A percentile compares a stretch with the other conserved stretches of the same genome.
Evolutionary conservation across 2,113 vertebrate genomes (phyloP).

Genomic region (Serilophus lunatus): DNA sequence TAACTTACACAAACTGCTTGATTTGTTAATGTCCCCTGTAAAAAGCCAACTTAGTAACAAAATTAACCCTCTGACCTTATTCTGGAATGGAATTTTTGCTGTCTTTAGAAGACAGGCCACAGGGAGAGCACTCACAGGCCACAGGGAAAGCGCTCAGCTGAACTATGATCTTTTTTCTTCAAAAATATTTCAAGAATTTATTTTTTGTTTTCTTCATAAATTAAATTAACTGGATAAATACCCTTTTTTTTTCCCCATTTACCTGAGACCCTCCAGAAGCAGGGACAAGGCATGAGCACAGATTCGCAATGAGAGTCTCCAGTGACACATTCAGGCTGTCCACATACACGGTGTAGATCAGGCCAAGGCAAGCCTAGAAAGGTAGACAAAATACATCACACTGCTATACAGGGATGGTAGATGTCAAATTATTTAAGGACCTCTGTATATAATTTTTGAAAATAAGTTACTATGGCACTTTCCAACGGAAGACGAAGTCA

Average conservation of each 20-base stretch:
- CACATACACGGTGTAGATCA: slow-evolving; percentile 93
- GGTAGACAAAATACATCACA: not conserved
- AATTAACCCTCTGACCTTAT: slow-evolving; percentile 67
- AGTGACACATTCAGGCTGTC: slow-evolving; percentile 89
- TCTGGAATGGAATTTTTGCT: slow-evolving; percentile 69
- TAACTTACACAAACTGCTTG: slow-evolving; percentile 47
- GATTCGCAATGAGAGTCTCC: slow-evolving; percentile 89
- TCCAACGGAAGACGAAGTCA: not conserved
- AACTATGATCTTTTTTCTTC: slow-evolving; percentile 51
- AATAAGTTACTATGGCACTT: not conserved
- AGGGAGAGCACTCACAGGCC: slow-evolving; percentile 48
- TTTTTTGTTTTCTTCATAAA: slow-evolving; percentile 70
- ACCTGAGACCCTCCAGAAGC: slow-evolving; percentile 94
- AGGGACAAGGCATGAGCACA: slow-evolving; percentile 91
- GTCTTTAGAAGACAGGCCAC: slow-evolving; percentile 55
- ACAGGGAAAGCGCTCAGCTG: slow-evolving; percentile 54
- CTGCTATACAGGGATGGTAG: not conserved
- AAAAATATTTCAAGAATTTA: slow-evolving; percentile 71
- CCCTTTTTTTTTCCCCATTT: slow-evolving; percentile 28
- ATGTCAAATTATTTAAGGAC: not conserved
- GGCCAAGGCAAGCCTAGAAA: slow-evolving; percentile 90
- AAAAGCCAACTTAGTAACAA: slow-evolving; percentile 60
- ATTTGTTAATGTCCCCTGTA: slow-evolving; percentile 55
- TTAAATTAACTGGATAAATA: slow-evolving; percentile 67
- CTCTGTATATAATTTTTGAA: not conserved